Evolutionary conservation across 2,888 invertebrate species (phyloP), one percentile per base, ranked within the genome.

Genomic region (Perizoma flavofasciatum): DNA sequence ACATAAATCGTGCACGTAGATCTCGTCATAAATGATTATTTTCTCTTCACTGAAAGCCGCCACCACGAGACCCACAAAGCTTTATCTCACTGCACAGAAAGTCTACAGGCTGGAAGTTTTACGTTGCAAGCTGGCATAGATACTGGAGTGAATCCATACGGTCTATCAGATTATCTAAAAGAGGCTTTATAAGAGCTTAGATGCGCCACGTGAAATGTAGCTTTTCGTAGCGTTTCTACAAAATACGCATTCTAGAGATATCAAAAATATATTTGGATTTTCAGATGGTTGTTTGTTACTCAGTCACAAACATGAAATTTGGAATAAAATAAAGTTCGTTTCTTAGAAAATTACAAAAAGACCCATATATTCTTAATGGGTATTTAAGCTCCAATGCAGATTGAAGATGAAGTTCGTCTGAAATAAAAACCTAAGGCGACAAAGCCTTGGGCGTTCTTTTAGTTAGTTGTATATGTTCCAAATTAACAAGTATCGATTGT

Each of bases 1-100:
- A 60, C 64, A 50, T 62, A 66, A 64, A 64, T 56, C 53, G 55
- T 33, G 47, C 54, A 57, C 58, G 49, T 59, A 63, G 54, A 61
- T 58, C 57, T 47, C 9, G n/a, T 43, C 22, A 10, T 47, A 40
- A 61, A 57, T 50, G 35, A 37, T 37, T 22, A 60, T 61, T 11
- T 52, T 43, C 33, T 49, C 35, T 57, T 49, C 10, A 43, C 46
- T 43, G 33, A 33, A 44, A 47, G 45, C 34, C 37, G 32, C 10
- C 40, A 60, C 7, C 6, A 33, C 7, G 55, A 44, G 48, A 51
- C 41, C 11, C 11, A 10, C 48, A 55, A 39, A 35, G 46, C 50
- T 60, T 44, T 44, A 41, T 46, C 44, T 44, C 11, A 44, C 5
- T 11, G 7, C 37, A 37, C 6, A 37, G 1, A 44, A 44, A 7